Evolutionary conservation across 1,140 invertebrate genomes (phyloP), one percentile per base, ranked within the genome.

Genomic region (Archivesica marissinica): DNA sequence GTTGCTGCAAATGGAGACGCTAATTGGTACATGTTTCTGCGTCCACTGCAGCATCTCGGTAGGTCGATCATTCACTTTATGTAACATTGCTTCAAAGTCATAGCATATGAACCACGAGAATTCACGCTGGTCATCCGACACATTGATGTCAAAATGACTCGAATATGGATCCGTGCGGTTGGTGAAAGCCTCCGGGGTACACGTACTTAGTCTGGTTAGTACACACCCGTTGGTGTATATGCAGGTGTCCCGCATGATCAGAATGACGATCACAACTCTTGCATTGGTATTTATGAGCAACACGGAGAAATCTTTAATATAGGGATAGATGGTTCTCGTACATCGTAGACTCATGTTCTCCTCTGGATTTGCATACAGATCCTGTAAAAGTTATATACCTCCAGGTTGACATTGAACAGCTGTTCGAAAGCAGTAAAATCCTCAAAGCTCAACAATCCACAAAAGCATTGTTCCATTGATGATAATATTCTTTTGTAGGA

Each of bases 261-360:
- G 72, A 77, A 56, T 47, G 75, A 15, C 50, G 47, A 25, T 70
- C 52, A 33, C 75, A 85, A 1, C 47, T 70, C 28, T 64, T 66
- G 38, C 59, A 77, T 30, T 56, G 59, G 41, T 68, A 77, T 35
- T 85, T 85, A 28, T 78, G 33, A 23, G 74, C 64, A 28, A 79
- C 4, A 35, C 9, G 7, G 7, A 9, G 25, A 85, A 66, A 25
- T 70, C 39, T 23, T 38, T 17, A 23, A 78, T 52, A 20, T 77
- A 75, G 0, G n/a, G 56, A 76, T 15, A 68, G 56, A 38, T 79
- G 83, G 35, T 78, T 72, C n/a, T 85, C 75, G 44, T 35, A 79
- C 75, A 85, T 78, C 3, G 66, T 79, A 30, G 3, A 17, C 0
- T 77, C 39, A n/a, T 39, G 39, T 15, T 33, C 30, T 0, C 50